phyloP scores from a whole-genome alignment of 2,113 vertebrate species.

The Saguinus midas region DNA sequence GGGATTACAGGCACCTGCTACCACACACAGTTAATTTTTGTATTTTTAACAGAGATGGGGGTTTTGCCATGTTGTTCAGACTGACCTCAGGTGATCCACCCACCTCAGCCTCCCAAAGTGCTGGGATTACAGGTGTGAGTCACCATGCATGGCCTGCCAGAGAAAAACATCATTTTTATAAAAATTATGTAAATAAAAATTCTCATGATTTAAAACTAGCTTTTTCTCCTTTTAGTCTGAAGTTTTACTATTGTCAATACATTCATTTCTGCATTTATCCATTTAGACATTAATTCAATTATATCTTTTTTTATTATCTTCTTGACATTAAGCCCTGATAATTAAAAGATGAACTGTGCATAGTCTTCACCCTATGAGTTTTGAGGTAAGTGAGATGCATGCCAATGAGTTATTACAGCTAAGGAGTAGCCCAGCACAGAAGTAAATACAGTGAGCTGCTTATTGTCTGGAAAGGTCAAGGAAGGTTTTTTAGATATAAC shows the following conservation, averaged over 20 bases:
- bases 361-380: neutral
- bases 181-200: constrained; percentile 28
- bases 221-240: constrained; percentile 3
- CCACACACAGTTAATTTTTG: no score
- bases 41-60: no score
- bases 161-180: neutral
- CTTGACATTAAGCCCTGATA: neutral
- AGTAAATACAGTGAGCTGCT: neutral
- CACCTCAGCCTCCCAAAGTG: no score
- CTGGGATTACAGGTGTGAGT: no score
- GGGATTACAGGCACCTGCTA: no score
- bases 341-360: neutral
- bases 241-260: neutral
- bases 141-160: no score
- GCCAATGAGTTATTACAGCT: neutral
- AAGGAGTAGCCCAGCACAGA: neutral
- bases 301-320: neutral
- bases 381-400: neutral
- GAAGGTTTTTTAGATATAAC: neutral
- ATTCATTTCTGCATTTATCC: neutral
- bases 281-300: constrained; percentile 1
- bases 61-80: no score
- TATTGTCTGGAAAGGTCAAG: neutral
- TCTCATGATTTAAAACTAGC: constrained; percentile 8
- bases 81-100: no score